A percentile compares a stretch with the other conserved stretches of the same genome.
These are phyloP conservation scores for Scaptomyza graminum DNA, from an alignment of 1,140 invertebrate species.

Conservation along the genomic window DNA sequence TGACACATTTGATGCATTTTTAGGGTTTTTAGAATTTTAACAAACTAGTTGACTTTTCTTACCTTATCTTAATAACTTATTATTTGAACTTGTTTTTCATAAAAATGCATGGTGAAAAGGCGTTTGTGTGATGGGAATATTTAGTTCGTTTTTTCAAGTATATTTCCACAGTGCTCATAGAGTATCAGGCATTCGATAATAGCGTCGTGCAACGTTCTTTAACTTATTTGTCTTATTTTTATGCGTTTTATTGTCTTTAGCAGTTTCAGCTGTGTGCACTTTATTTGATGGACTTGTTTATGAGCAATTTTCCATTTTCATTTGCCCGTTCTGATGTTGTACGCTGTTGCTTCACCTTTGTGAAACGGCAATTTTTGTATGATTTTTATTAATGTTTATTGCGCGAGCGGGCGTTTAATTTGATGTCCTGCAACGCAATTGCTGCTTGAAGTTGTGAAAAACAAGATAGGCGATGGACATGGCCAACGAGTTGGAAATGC, in stretches of 20 bases:
- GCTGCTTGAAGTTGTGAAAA: constrained; percentile 25
- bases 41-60: no score
- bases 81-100: no score
- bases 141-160: no score
- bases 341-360: constrained; percentile 32
- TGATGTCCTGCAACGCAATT: constrained; percentile 64
- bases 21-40: no score
- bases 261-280: constrained; percentile 66
- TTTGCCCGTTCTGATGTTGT: constrained; percentile 7
- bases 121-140: no score
- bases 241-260: constrained; percentile 40
- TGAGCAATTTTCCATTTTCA: constrained; percentile 68
- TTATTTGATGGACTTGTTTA: constrained; percentile 82
- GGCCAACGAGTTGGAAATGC: constrained; percentile 47
- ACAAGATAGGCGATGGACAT: constrained; percentile 15
- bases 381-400: constrained; percentile 81
- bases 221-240: constrained; percentile 8
- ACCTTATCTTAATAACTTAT: no score
- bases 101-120: no score
- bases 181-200: neutral
- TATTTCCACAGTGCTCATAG: neutral
- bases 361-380: constrained; percentile 67
- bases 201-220: neutral
- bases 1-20: no score
- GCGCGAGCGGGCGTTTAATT: constrained; percentile 67